Evolutionary conservation across 1,140 invertebrate species (phyloP).

Genomic region (Nephila pilipes): DNA sequence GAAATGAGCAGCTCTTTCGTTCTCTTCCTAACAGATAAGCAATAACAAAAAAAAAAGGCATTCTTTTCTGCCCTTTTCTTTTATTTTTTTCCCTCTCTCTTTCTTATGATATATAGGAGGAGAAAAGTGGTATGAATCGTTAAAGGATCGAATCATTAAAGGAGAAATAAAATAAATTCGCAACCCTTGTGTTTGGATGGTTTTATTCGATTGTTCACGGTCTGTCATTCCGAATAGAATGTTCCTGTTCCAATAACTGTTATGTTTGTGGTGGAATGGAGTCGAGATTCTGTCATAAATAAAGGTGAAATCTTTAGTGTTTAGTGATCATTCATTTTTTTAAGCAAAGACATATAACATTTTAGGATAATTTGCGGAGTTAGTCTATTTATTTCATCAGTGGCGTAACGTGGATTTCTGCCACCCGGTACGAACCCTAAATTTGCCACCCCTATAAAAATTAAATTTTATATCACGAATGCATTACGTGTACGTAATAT

Average conservation of each 20-base stretch:
- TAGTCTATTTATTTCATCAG: too few species aligned
- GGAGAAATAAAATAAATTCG: not conserved
- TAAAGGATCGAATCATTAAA: not conserved
- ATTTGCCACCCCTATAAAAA: too few species aligned
- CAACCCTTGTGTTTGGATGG: not conserved
- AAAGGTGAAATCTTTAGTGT: too few species aligned
- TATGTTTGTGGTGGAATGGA: too few species aligned
- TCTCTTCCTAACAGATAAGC: not conserved
- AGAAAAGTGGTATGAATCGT: constrained; percentile 15
- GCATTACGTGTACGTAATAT: too few species aligned
- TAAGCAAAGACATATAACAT: too few species aligned
- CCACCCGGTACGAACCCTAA: too few species aligned
- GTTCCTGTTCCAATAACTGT: not conserved
- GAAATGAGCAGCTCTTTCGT: constrained; percentile 48
- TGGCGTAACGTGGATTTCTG: too few species aligned
- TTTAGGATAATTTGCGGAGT: too few species aligned
- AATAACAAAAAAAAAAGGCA: not conserved
- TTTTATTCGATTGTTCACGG: not conserved
- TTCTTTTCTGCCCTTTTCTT: not conserved
- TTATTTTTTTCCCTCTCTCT: not conserved
- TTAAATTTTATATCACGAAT: too few species aligned
- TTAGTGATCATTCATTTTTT: too few species aligned
- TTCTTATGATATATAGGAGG: not conserved
- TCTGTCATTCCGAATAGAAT: not conserved
- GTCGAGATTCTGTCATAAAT: too few species aligned